Base-by-base conservation (phyloP, 2,888 invertebrate genomes). In the Zhuqinia jingwanae region DNA sequence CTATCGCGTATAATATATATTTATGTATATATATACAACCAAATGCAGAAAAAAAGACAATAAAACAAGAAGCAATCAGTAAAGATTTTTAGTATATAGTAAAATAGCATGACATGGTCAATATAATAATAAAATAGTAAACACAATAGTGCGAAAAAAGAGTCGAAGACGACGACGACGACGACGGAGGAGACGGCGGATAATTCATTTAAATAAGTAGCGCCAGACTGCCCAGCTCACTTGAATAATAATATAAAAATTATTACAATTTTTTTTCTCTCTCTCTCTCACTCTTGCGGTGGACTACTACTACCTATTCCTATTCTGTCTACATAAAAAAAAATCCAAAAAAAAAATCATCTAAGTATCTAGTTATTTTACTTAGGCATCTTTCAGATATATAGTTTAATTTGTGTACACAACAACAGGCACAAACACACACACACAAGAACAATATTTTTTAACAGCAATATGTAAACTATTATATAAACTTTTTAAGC, bases 161-260 rank as follows among this genome's bases (percentile, higher is more conserved):
- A 47, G 78, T 47, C 63, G 60, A 63, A 47, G 78, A 63, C 63
- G 47, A 63, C 63, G 60, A 63, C 63, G 78, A 63, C 63, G 60
- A 63, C 63, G 78, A 63, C 63, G 47, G 53, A 3, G 36, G 77
- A 78, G 84, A 84, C 70, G 84, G 84, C 70, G 84, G 84, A 84
- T 84, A 78, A 84, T 84, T 84, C 84, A 84, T 84, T 84, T 77
- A 84, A 65, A 83, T 75, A 75, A 68, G 65, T 63, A 86, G 86
- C 86, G 86, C 86, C 86, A 86, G 86, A 75, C 86, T 86, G 86
- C 81, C 80, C 86, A 86, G 81, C 86, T 86, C 81, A 77, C 56
- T 75, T 70, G 81, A 81, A 86, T 86, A 81, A 86, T 86, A 81
- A 85, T 82, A 82, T 82, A 82, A 63, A 70, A 70, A 82, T 75